Conservation (phyloP, 2,888 invertebrate genomes). For the Tetanocera ferruginea region DNA sequence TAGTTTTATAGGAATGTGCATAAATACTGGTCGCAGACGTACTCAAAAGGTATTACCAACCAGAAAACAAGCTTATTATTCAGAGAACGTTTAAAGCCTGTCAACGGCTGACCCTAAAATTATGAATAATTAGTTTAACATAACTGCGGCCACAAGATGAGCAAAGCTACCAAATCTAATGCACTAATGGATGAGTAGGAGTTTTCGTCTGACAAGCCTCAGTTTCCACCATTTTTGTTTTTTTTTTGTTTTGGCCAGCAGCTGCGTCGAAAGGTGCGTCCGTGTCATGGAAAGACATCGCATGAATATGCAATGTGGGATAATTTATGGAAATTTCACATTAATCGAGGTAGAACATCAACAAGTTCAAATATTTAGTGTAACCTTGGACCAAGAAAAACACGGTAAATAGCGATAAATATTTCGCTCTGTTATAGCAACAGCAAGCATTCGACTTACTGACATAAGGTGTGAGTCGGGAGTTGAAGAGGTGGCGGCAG, state of each 20-base stretch:
- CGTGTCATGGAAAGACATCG: conserved; percentile 36
- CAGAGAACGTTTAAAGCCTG: conserved; percentile 55
- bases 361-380: conserved; percentile 48
- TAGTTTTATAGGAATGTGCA: background rate
- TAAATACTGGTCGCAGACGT: background rate
- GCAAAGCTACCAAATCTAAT: conserved; percentile 34
- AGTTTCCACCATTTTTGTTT: background rate
- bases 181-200: background rate
- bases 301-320: conserved; percentile 70
- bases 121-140: conserved; percentile 66
- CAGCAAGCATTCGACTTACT: too few species aligned
- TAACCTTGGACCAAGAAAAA: conserved; percentile 49
- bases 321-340: conserved; percentile 70
- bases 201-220: background rate
- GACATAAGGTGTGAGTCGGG: too few species aligned
- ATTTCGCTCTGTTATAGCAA: too few species aligned
- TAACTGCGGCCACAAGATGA: conserved; percentile 66
- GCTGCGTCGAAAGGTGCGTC: conserved; percentile 13
- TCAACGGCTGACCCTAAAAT: conserved; percentile 57
- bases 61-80: conserved; percentile 51
- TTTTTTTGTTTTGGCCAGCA: background rate
- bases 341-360: conserved; percentile 64
- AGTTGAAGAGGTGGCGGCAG: too few species aligned
- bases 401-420: conserved; percentile 40
- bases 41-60: conserved; percentile 1